Evolutionary conservation across 1,140 invertebrate species (phyloP).

Genomic region (Vollenhovia emeryi): DNA sequence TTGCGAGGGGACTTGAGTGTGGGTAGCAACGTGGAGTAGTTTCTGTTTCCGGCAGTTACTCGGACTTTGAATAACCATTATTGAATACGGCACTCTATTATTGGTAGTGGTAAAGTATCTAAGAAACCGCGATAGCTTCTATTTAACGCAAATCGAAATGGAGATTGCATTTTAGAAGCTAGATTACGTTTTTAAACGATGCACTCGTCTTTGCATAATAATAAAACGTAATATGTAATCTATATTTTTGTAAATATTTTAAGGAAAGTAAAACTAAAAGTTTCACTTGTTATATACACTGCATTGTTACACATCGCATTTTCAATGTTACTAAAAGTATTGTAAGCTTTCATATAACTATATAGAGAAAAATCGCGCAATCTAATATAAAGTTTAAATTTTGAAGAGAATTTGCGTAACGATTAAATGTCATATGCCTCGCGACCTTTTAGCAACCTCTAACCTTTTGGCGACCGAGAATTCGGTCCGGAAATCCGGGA

Average conservation of each 20-base stretch:
- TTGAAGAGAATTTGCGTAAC: background rate
- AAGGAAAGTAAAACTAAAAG: background rate
- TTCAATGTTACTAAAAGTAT: background rate
- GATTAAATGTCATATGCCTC: background rate
- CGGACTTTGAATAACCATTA: conserved; percentile 56
- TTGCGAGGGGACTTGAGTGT: conserved; percentile 12
- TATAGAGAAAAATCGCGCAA: no score
- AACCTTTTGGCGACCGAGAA: conserved; percentile 13
- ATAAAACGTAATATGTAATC: background rate
- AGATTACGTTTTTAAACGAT: background rate
- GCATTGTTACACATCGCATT: no score
- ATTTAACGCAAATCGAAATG: background rate
- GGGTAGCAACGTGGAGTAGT: conserved; percentile 25
- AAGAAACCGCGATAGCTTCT: background rate
- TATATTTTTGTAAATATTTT: background rate
- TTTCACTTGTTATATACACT: background rate
- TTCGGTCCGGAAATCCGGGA: conserved; percentile 1
- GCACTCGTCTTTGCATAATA: background rate
- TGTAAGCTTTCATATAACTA: no score
- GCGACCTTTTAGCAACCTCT: conserved; percentile 18
- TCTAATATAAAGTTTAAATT: background rate
- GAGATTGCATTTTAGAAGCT: background rate
- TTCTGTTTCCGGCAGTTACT: conserved; percentile 46
- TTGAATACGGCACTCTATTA: conserved; percentile 43
- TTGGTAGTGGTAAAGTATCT: background rate